Evolutionary conservation across 2,888 invertebrate species (phyloP).

Genomic region (Neuroscelio doddi): DNA sequence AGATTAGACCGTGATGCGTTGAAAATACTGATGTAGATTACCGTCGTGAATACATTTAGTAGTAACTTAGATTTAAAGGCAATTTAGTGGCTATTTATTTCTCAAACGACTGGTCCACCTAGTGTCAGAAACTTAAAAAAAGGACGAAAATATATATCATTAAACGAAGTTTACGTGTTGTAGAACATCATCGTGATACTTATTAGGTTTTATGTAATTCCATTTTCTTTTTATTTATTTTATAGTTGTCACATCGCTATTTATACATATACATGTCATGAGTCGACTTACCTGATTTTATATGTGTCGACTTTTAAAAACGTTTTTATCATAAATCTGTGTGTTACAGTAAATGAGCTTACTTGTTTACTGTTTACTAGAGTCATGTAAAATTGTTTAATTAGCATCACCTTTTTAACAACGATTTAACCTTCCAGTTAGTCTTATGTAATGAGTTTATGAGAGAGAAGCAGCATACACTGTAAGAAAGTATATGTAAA

Average conservation of each 20-base stretch:
- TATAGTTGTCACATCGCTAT: constrained; percentile 1
- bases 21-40: constrained; percentile 56
- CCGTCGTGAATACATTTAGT: constrained; percentile 40
- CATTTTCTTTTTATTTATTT: constrained; percentile 4
- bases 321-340: constrained; percentile 21
- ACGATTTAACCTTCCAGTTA: constrained; percentile 12
- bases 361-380: constrained; percentile 2
- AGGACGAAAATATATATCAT: constrained; percentile 3
- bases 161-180: constrained; percentile 23
- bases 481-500: constrained; percentile 5
- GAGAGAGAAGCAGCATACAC: constrained; percentile 2
- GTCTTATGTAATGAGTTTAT: constrained; percentile 16
- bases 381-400: constrained; percentile 27
- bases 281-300: constrained; percentile 45
- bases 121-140: background rate
- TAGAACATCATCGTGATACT: constrained; percentile 18
- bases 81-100: constrained; percentile 28
- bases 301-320: constrained; percentile 28
- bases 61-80: constrained; percentile 29
- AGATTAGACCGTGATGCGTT: constrained; percentile 53
- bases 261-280: constrained; percentile 13
- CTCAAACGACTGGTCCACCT: constrained; percentile 6
- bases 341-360: constrained; percentile 20
- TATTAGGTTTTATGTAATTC: background rate
- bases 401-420: constrained; percentile 16